Evolutionary conservation across 2,797 vertebrate genomes (phyloP).

Genomic region (Semotilus atromaculatus): DNA sequence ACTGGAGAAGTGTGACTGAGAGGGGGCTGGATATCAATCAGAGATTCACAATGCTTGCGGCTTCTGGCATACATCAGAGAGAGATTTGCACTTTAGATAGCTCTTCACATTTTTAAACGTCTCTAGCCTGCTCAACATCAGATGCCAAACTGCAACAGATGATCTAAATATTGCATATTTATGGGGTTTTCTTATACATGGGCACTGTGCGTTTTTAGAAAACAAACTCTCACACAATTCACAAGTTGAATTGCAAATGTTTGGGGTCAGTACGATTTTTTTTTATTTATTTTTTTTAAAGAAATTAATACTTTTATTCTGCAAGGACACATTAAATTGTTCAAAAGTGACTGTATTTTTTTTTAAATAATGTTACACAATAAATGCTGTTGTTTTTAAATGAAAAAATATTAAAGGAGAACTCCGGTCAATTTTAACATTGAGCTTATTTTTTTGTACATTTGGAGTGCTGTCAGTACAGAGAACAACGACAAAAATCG

Average conservation of each 20-base stretch:
- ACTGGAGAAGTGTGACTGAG: conserved; percentile 19
- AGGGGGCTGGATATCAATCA: conserved; percentile 29
- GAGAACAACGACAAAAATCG: no score
- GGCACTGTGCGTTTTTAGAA: background rate
- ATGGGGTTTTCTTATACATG: background rate
- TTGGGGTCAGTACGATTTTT: background rate
- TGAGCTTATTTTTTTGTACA: no score
- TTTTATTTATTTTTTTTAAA: background rate
- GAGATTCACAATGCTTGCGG: conserved; percentile 31
- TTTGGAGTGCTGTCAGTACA: no score
- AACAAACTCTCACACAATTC: background rate
- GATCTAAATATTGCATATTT: background rate
- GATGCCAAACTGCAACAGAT: conserved; percentile 31
- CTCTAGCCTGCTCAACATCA: conserved; percentile 7
- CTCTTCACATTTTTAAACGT: conserved; percentile 35
- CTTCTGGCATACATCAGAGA: conserved; percentile 23
- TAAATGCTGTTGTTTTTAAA: background rate
- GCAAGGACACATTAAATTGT: background rate
- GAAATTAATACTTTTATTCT: background rate
- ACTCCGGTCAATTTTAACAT: no score
- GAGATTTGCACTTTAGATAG: conserved; percentile 28
- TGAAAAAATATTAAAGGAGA: background rate
- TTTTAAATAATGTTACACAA: background rate
- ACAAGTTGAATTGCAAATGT: background rate
- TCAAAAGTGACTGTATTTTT: background rate